phyloP scores from a whole-genome alignment of 1,140 invertebrate species.

The Ylistrum balloti region DNA sequence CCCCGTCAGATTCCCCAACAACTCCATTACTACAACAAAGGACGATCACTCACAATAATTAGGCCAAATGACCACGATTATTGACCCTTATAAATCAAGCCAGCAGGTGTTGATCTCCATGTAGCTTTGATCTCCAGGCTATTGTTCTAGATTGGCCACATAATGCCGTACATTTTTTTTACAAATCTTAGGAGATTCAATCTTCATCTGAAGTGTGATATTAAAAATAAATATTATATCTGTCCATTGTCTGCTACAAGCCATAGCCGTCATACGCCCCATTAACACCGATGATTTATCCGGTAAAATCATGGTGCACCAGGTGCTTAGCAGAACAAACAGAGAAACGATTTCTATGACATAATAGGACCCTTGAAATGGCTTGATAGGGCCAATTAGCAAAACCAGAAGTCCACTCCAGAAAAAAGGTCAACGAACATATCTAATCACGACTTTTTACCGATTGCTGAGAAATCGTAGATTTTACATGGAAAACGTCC shows the following conservation, averaged over 20 bases:
- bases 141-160: neutral
- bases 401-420: neutral
- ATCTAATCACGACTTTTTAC: neutral
- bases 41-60: conserved; percentile 1
- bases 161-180: neutral
- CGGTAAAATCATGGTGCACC: conserved; percentile 20
- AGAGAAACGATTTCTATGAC: neutral
- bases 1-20: neutral
- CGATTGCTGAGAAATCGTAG: too few relatives aligned
- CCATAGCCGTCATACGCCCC: conserved; percentile 22
- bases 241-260: conserved; percentile 16
- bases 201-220: conserved; percentile 22
- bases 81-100: conserved; percentile 17
- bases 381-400: neutral
- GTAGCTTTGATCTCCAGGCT: conserved; percentile 30
- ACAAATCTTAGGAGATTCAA: conserved; percentile 1
- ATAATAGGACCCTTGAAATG: neutral
- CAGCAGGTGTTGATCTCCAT: neutral
- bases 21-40: conserved; percentile 38
- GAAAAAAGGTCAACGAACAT: neutral
- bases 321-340: conserved; percentile 22
- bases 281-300: conserved; percentile 28
- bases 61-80: conserved; percentile 18
- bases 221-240: conserved; percentile 41
- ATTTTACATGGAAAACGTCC: too few relatives aligned